These are phyloP conservation scores for Varecia variegata DNA, from an alignment of 2,797 vertebrate genomes.

Conservation along the genomic window DNA sequence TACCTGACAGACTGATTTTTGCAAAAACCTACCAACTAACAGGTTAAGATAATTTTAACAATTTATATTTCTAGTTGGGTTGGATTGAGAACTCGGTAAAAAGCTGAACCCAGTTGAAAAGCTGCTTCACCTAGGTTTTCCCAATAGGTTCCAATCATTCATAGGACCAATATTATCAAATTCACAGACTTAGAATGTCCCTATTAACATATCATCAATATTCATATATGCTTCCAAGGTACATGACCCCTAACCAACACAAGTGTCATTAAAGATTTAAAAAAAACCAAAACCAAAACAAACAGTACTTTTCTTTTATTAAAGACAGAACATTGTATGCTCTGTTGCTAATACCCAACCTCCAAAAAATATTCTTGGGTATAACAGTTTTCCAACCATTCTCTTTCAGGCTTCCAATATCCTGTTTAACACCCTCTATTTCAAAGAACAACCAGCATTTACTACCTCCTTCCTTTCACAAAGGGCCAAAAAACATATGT, in stretches of 20 bases:
- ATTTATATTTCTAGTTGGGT: background rate
- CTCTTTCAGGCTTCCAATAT: constrained; percentile 49
- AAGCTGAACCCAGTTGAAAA: background rate
- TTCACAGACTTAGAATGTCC: background rate
- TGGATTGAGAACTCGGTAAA: background rate
- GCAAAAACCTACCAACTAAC: background rate
- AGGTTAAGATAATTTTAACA: background rate
- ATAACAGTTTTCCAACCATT: constrained; percentile 57
- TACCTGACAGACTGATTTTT: background rate
- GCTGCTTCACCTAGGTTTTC: background rate
- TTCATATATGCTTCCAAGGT: background rate
- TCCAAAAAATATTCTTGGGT: constrained; percentile 52
- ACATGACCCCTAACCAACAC: background rate
- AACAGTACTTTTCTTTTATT: constrained; percentile 10
- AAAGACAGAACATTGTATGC: constrained; percentile 44
- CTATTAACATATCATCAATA: background rate
- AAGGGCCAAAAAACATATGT: constrained; percentile 56
- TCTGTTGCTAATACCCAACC: constrained; percentile 36
- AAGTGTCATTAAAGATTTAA: background rate
- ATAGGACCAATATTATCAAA: background rate
- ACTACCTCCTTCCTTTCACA: constrained; percentile 76
- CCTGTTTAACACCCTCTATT: constrained; percentile 64
- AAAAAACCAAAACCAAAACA: background rate
- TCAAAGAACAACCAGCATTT: constrained; percentile 71
- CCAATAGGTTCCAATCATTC: background rate